Base-by-base conservation (phyloP, 1,140 invertebrate genomes). In the Panagrolaimus sp. region DNA sequence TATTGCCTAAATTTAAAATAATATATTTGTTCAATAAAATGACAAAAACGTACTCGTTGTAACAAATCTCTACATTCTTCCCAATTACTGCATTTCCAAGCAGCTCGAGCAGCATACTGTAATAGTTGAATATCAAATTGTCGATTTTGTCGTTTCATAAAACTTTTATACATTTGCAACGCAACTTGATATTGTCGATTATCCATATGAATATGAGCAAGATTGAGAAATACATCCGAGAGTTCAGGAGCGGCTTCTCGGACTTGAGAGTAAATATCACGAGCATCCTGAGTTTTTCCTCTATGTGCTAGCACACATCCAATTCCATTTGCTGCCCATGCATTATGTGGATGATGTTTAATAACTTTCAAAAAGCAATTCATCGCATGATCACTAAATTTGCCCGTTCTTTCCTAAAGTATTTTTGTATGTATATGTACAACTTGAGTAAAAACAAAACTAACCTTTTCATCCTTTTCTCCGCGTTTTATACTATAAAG, bases 331-430 rank as follows among this genome's bases (percentile, higher is more conserved):
- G 48, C 48, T 8, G 48, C 48, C 4, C 26, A 52, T n/a, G 48
- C n/a, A 24, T 52, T 52, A 24, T 14, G 48, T 8, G 48, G 48
- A 7, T 21, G 26, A 24, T 21, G 48, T 52, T 52, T 52, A 7
- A 52, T 8, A 24, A 52, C 48, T 52, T 52, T 52, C n/a, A 52
- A n/a, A 24, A 21, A 52, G 48, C 48, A 52, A 24, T 52, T 52
- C n/a, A 52, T n/a, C 1, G 48, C 48, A 15, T 52, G 17, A 21
- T 52, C 48, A 52, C 48, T n/a, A 24, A n/a, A 52, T 52, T 52
- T 52, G 48, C n/a, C 48, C 5, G 26, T 52, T 24, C 26, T 52
- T n/a, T 52, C 26, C 48, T 52, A 7, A 52, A 52, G 26, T 21
- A 52, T 1, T 21, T 8, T 0, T 1, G 3, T 52, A 7, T 21